phyloP scores from a whole-genome alignment of 2,113 vertebrate genomes.

The Leuciscus idus region DNA sequence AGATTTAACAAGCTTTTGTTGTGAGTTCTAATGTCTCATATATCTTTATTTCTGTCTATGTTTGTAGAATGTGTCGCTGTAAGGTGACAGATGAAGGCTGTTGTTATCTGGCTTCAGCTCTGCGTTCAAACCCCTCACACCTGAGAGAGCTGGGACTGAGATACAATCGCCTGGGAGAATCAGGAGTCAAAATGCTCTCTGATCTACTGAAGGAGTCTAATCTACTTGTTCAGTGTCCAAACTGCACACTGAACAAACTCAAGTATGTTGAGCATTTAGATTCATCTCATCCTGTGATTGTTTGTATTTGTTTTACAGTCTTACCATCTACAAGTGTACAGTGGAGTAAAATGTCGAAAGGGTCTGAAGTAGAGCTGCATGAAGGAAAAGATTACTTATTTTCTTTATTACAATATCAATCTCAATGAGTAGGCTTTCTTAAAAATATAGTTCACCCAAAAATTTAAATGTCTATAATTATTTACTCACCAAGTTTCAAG shows the following conservation, averaged over 20 bases:
- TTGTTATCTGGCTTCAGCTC: background rate
- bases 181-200: background rate
- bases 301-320: background rate
- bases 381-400: too few relatives aligned
- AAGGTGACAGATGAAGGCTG: background rate
- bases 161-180: rapidly evolving
- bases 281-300: background rate
- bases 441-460: too few relatives aligned
- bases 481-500: too few relatives aligned
- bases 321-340: background rate
- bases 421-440: too few relatives aligned
- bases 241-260: background rate
- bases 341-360: background rate
- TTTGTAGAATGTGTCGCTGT: rapidly evolving
- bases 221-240: background rate
- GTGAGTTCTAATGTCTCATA: background rate
- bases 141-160: background rate
- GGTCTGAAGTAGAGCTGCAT: too few relatives aligned
- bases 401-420: too few relatives aligned
- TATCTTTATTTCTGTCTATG: background rate
- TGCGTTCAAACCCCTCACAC: background rate
- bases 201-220: background rate
- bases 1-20: background rate
- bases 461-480: too few relatives aligned
- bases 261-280: background rate